Conservation (phyloP, 53 echinoderm and acorn worm species). For the Paracentrotus lividus region DNA sequence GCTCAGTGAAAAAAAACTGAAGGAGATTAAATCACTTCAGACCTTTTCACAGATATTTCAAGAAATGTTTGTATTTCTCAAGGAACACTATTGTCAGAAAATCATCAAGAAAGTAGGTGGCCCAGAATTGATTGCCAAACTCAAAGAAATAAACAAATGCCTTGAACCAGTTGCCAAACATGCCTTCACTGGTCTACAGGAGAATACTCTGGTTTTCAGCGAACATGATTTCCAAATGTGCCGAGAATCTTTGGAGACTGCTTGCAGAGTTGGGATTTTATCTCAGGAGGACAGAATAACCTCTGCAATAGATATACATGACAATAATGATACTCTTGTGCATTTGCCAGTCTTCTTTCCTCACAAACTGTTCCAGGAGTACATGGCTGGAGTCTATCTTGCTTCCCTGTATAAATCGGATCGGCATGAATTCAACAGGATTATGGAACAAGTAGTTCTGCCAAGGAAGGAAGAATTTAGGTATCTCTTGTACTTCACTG, state of each 20-base stretch:
- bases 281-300: not conserved
- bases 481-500: slow-evolving; percentile 33
- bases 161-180: not conserved
- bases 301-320: too few species aligned
- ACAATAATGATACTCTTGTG: not conserved
- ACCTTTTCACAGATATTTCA: slow-evolving; percentile 35
- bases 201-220: not conserved
- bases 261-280: slow-evolving; percentile 2
- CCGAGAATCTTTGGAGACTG: not conserved
- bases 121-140: not conserved
- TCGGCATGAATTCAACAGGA: not conserved
- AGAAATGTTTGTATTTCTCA: slow-evolving; percentile 5
- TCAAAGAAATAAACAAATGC: not conserved
- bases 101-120: not conserved
- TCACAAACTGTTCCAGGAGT: slow-evolving; percentile 54
- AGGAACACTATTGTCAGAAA: slow-evolving; percentile 4
- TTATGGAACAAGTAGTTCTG: not conserved
- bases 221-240: not conserved
- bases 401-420: slow-evolving; percentile 30
- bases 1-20: not conserved
- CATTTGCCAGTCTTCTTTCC: slow-evolving; percentile 6
- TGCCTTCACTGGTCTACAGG: not conserved
- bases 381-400: slow-evolving; percentile 39
- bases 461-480: not conserved
- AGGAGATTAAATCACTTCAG: not conserved